Evolutionary conservation across 2,797 vertebrate species (phyloP), one percentile per base, ranked within the genome.

Genomic region (Eupleurogrammus muticus): DNA sequence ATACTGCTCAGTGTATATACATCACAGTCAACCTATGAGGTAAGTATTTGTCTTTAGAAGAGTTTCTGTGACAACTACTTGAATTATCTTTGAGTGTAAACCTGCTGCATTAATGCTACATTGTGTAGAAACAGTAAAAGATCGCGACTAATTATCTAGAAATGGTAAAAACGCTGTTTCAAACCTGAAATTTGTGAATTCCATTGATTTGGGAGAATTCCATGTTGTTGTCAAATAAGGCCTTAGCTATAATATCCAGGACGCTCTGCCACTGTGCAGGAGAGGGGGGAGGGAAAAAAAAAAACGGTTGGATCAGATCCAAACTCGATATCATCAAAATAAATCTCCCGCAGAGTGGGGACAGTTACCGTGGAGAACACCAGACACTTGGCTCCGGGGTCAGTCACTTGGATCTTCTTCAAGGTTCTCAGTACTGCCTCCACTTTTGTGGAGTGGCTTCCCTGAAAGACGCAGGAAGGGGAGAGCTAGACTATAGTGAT

Each of bases 401-500:
- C 94, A 73, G 91, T 94, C 61, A 90, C 92, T 66, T 98, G 97
- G 81, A 99, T 98, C 95, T 95, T 97, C 93, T 96, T 97, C 79
- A 99, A 92, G 1, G 96, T 97, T 91, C 97, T 94, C 78, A 99
- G 94, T 71, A 99, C 97, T 6, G 98, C 98, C 91, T 99, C 98
- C 78, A 99, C 98, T 93, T 99, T 99, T 73, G 98, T 99, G 0
- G 98, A 99, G 87, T 99, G 97, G 81, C 98, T 99, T 83, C 98
- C 98, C 98, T 99, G 77, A 73, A 0, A 49, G 24, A 70, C 36
- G 66, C 23, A 72, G 53, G 35, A 60, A 51, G 17, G 61, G 23
- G 23, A 46, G 28, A n/a, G 21, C 24, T 4, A 52, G 7, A 3
- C 8, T 17, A 1, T 1, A 28, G 6, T 5, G 54, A 36, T 17